These are phyloP conservation scores for Ploceus nigricollis DNA, from an alignment of 2,113 vertebrate genomes.

Conservation along the genomic window DNA sequence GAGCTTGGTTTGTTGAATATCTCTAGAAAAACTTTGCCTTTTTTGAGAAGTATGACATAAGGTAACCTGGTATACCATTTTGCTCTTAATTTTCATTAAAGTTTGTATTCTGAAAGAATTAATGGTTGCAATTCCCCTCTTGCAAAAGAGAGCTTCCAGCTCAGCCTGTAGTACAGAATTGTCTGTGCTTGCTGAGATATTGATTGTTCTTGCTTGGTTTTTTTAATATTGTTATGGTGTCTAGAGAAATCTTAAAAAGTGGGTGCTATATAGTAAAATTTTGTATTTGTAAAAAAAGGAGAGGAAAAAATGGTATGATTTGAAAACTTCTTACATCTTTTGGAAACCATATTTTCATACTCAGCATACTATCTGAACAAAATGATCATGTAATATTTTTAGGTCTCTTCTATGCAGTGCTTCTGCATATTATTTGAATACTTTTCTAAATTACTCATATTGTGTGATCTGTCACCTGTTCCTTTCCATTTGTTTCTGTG, in stretches of 20 bases:
- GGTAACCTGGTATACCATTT: neutral
- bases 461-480: neutral
- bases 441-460: neutral
- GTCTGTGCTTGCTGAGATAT: neutral
- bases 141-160: neutral
- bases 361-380: neutral
- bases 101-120: neutral
- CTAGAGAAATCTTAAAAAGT: neutral
- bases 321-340: neutral
- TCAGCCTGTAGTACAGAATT: neutral
- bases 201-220: neutral
- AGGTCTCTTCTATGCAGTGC: neutral
- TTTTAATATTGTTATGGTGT: neutral
- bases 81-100: neutral
- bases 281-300: neutral
- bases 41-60: neutral
- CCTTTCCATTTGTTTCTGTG: neutral
- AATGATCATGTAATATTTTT: neutral
- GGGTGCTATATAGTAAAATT: neutral
- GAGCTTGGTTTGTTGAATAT: neutral
- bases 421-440: neutral
- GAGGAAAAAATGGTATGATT: neutral
- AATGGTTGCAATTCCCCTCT: neutral
- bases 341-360: accelerated
- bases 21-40: neutral